phyloP scores from a whole-genome alignment of 2,888 invertebrate genomes.

The Trachelus stipa region DNA sequence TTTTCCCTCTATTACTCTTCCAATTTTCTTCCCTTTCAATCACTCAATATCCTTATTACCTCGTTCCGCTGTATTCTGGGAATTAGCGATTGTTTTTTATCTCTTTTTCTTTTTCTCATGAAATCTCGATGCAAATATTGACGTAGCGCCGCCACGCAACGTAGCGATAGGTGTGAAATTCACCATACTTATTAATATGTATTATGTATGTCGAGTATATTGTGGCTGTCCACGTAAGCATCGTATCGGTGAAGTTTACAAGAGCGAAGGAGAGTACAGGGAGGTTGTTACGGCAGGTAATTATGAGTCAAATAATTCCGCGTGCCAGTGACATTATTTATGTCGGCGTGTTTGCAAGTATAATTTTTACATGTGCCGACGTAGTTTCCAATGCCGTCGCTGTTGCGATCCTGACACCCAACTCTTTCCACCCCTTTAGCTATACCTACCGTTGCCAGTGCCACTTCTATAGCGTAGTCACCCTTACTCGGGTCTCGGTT shows the following conservation, averaged over 20 bases:
- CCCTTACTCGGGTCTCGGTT: slow-evolving; percentile 5
- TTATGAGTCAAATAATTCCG: slow-evolving; percentile 53
- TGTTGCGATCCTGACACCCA: no score
- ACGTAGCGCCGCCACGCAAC: slow-evolving; percentile 55
- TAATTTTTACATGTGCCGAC: slow-evolving; percentile 56
- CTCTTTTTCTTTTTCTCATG: background rate
- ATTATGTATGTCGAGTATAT: slow-evolving; percentile 44
- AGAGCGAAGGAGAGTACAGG: no score
- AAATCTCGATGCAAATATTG: slow-evolving; percentile 58
- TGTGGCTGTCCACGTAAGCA: no score
- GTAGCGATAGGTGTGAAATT: slow-evolving; percentile 60
- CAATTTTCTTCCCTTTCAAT: no score
- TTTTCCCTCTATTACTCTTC: no score
- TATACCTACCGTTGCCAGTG: no score
- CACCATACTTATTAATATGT: slow-evolving; percentile 60
- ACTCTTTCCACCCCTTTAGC: no score
- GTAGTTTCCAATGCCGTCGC: slow-evolving; percentile 22
- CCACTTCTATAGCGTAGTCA: no score
- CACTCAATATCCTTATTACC: no score
- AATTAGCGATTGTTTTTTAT: no score
- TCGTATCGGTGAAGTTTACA: no score
- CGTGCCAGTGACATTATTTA: slow-evolving; percentile 59
- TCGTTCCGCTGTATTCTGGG: no score
- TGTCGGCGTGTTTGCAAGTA: slow-evolving; percentile 55
- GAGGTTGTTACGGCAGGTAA: slow-evolving; percentile 24